Evolutionary conservation across 2,888 invertebrate genomes (phyloP), one percentile per base, ranked within the genome.

Genomic region (Abscondita cerata): DNA sequence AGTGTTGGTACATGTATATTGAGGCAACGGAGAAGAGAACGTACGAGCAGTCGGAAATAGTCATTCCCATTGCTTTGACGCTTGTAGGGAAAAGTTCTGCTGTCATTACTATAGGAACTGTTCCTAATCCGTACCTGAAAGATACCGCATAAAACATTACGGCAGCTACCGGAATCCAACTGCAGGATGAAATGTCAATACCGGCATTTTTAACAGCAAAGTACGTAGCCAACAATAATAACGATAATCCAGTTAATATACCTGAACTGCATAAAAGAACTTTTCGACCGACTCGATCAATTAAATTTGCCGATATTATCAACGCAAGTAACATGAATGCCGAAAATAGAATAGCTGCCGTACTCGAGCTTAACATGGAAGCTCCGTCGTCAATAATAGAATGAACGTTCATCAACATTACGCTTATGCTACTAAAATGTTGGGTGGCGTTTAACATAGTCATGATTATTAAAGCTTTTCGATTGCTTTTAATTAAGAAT

Each of bases 11-110:
- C 25, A 78, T 53, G 40, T 75, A 72, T 16, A 79, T 69, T 2
- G 78, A 76, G 2, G 77, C 51, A 5, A 76, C 68, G n/a, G 74
- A 75, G 20, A 76, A 76, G 2, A 75, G 57, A 1, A 78, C 78
- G 59, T 78, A 80, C 67, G 75, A 73, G 2, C 73, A 73, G 58
- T 80, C 80, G 1, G 79, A 73, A 25, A 78, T 52, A 0, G 80
- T 78, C 79, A 80, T 79, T 1, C 79, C 79, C 62, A 78, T 74
- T 1, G 80, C 80, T 71, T 81, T 81, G 13, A 81, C 74, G 38
- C 76, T 76, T 1, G 80, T 76, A 1, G 81, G 78, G 59, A 81
- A 25, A 2, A 25, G 6, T 25, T 25, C 25, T 4, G 25, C 25
- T 6, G 25, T 25, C 25, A 80, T 72, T 11, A 80, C 77, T 46